These are phyloP conservation scores for Rhyacichthys aspro DNA, from an alignment of 2,797 vertebrate genomes.

Conservation along the genomic window DNA sequence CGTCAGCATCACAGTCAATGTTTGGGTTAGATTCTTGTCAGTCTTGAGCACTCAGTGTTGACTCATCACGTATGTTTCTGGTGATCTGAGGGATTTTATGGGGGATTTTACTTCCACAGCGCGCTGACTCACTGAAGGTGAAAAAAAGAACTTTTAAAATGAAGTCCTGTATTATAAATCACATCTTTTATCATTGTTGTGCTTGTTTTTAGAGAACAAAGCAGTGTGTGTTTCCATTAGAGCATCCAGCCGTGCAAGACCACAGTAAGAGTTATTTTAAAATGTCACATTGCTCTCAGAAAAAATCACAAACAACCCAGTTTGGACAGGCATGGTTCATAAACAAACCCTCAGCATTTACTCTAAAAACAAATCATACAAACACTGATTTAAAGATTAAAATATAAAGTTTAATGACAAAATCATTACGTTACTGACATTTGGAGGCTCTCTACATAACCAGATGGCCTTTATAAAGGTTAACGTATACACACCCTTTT, in stretches of 20 bases:
- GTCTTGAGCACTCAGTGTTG: neutral
- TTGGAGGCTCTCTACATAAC: conserved; percentile 4
- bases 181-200: conserved; percentile 24
- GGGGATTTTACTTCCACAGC: conserved; percentile 15
- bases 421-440: conserved; percentile 32
- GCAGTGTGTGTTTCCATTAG: conserved; percentile 46
- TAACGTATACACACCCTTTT: conserved; percentile 7
- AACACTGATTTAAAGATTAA: conserved; percentile 24
- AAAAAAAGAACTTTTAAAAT: conserved; percentile 11
- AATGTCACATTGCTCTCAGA: conserved; percentile 46
- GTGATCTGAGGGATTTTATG: neutral
- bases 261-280: conserved; percentile 36
- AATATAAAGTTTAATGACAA: conserved; percentile 10
- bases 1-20: too few species aligned
- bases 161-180: conserved; percentile 20
- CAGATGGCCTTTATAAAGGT: conserved; percentile 31
- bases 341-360: conserved; percentile 9
- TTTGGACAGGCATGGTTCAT: conserved; percentile 1
- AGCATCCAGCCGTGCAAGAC: conserved; percentile 47
- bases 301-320: conserved; percentile 1
- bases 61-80: neutral
- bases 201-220: conserved; percentile 29
- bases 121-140: conserved; percentile 4
- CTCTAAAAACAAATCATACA: conserved; percentile 6
- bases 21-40: too few species aligned